Percentiles rank a stretch among this genome's conserved stretches.
Conservation (phyloP, 2,113 vertebrate genomes). For the Hipposideros armiger region DNA sequence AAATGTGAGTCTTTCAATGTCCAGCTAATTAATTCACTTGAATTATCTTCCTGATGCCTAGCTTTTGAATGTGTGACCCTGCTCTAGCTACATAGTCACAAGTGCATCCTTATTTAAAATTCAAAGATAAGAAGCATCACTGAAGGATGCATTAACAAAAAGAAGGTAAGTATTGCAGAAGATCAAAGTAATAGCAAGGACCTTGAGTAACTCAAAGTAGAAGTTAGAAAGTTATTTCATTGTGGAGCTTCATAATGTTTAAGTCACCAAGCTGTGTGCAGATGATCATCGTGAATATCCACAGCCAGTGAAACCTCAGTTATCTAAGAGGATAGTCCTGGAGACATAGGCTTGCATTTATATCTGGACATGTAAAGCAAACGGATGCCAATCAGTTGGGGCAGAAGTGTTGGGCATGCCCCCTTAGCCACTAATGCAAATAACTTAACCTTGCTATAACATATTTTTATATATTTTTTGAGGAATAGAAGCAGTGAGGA, state of each 20-base stretch:
- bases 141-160: background rate
- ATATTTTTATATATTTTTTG: background rate
- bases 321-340: background rate
- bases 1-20: background rate
- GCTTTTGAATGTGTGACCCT: background rate
- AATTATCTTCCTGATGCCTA: background rate
- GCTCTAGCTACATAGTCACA: background rate
- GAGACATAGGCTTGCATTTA: background rate
- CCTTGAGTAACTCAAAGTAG: background rate
- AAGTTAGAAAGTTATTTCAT: background rate
- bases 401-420: background rate
- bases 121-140: background rate
- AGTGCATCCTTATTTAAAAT: conserved; percentile 8
- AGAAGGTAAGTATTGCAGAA: background rate
- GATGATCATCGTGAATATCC: background rate
- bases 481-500: background rate
- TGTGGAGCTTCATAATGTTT: background rate
- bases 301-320: background rate
- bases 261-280: background rate
- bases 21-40: background rate
- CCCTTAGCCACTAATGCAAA: background rate
- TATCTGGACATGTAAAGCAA: background rate
- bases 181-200: background rate
- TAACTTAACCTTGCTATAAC: background rate
- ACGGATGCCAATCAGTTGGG: background rate